These are phyloP conservation scores for Brienomyrus brachyistius DNA, from an alignment of 2,113 vertebrate genomes.

Conservation along the genomic window DNA sequence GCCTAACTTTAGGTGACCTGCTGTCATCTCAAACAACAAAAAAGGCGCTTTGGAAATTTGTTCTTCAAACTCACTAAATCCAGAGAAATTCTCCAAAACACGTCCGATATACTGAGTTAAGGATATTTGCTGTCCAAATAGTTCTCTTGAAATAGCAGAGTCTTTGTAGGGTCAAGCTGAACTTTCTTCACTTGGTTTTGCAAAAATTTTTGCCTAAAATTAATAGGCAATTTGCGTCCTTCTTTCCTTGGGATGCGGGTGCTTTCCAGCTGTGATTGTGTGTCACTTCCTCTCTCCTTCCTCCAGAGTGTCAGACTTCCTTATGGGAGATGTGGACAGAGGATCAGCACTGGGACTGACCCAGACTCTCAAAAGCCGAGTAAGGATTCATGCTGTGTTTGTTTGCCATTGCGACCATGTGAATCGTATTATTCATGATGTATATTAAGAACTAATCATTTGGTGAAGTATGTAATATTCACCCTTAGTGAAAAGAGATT, in stretches of 20 bases:
- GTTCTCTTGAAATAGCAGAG: neutral
- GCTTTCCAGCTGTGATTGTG: neutral
- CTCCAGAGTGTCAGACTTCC: conserved; percentile 92
- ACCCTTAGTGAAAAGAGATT: neutral
- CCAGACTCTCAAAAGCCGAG: conserved; percentile 81
- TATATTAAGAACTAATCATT: neutral
- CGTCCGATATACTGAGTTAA: neutral
- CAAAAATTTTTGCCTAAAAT: neutral
- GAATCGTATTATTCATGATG: neutral
- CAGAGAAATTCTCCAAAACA: neutral
- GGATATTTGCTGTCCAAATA: neutral
- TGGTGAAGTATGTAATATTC: neutral
- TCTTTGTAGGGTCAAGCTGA: neutral
- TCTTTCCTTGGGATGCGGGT: neutral
- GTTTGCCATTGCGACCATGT: neutral
- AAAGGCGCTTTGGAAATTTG: no score
- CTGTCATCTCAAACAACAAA: no score
- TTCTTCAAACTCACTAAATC: neutral
- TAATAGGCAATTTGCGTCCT: neutral
- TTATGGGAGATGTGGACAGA: conserved; percentile 99
- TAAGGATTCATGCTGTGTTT: conserved; percentile 48
- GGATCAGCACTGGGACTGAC: conserved; percentile 80
- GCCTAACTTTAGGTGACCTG: no score
- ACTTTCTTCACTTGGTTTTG: neutral
- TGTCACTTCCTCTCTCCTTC: conserved; percentile 9